These are phyloP conservation scores for Anastatus disparis DNA, from an alignment of 1,140 invertebrate species.

Conservation along the genomic window DNA sequence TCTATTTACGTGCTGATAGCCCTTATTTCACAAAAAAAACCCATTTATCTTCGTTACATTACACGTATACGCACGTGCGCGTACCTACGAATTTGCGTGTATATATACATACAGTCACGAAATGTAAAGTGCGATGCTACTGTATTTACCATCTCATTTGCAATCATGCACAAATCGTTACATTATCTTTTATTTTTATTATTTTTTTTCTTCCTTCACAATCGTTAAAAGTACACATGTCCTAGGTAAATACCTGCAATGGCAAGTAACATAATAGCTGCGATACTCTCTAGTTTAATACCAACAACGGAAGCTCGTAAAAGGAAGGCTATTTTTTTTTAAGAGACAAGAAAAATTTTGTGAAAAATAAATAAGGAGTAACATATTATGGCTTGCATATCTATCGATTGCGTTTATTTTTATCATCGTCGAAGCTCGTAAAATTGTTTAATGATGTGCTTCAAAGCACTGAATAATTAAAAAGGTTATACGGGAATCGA, in stretches of 20 bases:
- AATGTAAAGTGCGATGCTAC: background rate
- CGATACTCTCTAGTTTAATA: background rate
- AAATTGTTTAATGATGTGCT: conserved; percentile 18
- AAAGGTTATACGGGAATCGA: background rate
- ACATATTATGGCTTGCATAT: background rate
- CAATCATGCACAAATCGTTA: conserved; percentile 5
- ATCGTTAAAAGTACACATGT: no score
- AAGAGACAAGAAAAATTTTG: conserved; percentile 24
- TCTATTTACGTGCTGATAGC: conserved; percentile 23
- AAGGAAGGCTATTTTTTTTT: no score
- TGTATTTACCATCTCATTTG: conserved; percentile 14
- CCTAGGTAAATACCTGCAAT: conserved; percentile 8
- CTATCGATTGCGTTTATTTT: background rate
- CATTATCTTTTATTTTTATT: no score
- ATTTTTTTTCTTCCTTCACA: no score
- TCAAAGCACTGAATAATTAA: conserved; percentile 27
- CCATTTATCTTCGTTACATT: conserved; percentile 29
- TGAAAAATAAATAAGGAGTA: conserved; percentile 30
- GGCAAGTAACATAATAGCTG: conserved; percentile 21
- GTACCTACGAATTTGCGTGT: background rate
- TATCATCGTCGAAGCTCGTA: conserved; percentile 20
- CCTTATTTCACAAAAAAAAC: background rate
- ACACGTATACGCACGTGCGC: background rate
- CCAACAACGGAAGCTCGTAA: no score
- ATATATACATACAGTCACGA: no score